Conservation (phyloP, 2,113 vertebrate species). For the Oxyura jamaicensis region DNA sequence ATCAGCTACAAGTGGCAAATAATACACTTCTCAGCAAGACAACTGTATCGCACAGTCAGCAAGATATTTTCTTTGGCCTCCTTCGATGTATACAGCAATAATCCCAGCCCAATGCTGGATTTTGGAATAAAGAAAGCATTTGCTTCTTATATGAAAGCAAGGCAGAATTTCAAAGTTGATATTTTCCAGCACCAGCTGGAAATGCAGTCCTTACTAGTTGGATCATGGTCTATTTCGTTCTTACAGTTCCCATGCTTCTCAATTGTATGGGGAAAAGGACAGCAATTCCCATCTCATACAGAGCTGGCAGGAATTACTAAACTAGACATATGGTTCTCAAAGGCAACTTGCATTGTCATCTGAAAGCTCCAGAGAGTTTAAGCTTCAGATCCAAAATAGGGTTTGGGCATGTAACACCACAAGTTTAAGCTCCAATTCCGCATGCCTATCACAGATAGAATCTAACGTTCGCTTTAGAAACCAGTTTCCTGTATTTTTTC, state of each 20-base stretch:
- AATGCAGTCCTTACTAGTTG: not conserved
- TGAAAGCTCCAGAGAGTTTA: not conserved
- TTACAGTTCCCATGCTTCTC: not conserved
- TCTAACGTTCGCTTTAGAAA: not conserved
- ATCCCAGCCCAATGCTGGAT: not conserved
- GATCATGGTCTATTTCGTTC: slow-evolving; percentile 2
- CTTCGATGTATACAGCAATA: not conserved
- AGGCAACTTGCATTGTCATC: not conserved
- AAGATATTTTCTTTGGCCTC: slow-evolving; percentile 16
- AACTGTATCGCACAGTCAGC: not conserved
- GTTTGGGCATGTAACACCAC: not conserved
- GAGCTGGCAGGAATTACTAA: not conserved
- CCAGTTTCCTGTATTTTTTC: not conserved
- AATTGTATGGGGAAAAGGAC: not conserved
- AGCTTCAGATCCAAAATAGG: not conserved
- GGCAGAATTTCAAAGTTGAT: not conserved
- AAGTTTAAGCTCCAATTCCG: not conserved
- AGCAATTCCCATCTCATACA: not conserved
- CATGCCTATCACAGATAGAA: not conserved
- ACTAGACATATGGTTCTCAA: not conserved
- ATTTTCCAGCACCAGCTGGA: slow-evolving; percentile 1
- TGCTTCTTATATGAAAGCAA: not conserved
- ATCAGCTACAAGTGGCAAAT: not conserved
- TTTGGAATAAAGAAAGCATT: not conserved
- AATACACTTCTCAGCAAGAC: not conserved